Evolutionary conservation across 2,113 vertebrate genomes (phyloP).

Genomic region (Tretioscincus oriximinensis): DNA sequence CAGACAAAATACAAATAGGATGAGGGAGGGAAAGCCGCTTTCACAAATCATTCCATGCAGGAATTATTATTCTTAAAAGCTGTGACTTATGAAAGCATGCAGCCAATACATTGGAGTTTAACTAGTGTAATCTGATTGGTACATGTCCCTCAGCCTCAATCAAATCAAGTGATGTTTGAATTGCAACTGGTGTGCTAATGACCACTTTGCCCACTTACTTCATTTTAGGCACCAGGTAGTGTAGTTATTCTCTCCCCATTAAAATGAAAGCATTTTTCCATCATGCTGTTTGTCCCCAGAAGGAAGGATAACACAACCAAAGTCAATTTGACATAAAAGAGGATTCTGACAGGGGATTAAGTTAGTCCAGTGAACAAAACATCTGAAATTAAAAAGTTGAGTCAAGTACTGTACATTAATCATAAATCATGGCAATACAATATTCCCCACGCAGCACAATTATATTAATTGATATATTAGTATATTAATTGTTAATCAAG

Average conservation of each 20-base stretch:
- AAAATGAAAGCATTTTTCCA: conserved; percentile 49
- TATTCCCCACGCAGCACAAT: conserved; percentile 12
- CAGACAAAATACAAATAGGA: conserved; percentile 41
- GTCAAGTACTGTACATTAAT: conserved; percentile 56
- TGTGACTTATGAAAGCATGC: conserved; percentile 29
- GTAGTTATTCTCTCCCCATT: conserved; percentile 44
- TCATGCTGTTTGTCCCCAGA: conserved; percentile 17
- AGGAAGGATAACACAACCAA: conserved; percentile 51
- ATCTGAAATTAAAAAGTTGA: conserved; percentile 47
- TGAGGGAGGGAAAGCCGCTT: neutral
- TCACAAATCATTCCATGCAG: conserved; percentile 31
- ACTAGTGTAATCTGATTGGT: conserved; percentile 45
- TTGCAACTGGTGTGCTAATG: conserved; percentile 53
- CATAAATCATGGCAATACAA: conserved; percentile 48
- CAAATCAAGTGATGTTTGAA: conserved; percentile 54
- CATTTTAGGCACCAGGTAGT: conserved; percentile 36
- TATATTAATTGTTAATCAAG: too few species aligned
- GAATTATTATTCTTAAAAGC: conserved; percentile 19
- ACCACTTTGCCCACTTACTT: conserved; percentile 55
- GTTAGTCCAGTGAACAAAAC: conserved; percentile 40
- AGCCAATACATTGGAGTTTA: conserved; percentile 35
- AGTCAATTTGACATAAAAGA: conserved; percentile 62
- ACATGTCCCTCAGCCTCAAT: conserved; percentile 37
- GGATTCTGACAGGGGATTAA: conserved; percentile 48
- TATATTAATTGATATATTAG: conserved; percentile 42